Evolutionary conservation across 2,888 invertebrate genomes (phyloP), one percentile per base, ranked within the genome.

Genomic region (Hemicrepidius hirtus): DNA sequence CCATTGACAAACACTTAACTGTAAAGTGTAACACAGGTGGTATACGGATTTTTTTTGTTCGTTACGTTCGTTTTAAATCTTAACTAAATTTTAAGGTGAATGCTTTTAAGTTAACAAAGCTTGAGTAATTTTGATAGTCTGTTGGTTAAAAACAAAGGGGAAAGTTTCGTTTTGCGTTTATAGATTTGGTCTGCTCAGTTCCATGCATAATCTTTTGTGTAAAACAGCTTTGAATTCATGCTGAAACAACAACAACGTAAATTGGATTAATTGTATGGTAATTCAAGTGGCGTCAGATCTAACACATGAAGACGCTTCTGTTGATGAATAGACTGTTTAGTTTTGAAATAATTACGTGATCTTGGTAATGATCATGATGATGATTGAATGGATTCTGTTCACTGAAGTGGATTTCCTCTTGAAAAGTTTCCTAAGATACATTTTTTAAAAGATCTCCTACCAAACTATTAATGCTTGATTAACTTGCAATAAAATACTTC

Each of bases 111-210:
- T 37, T 28, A 20, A 16, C n/a, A 9, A 44, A 60, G 60, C 44
- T 60, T 24, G 60, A 24, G 41, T 24, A 44, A 60, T 60, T 60
- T 60, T 60, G 60, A 60, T 60, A 60, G 60, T 60, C 44, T 44
- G 24, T 13, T 60, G 60, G 24, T 21, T 41, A 35, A 40, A 60
- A 60, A 60, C 60, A 60, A 60, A 60, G 21, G 60, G 44, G 44
- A 60, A 60, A 60, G 60, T 60, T 53, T 0, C 28, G 16, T 57
- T 35, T n/a, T 28, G 12, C 1, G 37, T 57, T 57, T 57, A 37
- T 37, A 57, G 57, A 57, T 37, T 57, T 35, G 18, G 24, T 28
- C 35, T 18, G 57, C 37, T 57, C 53, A 53, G n/a, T 13, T 13
- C 13, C 20, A 21, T 21, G 13, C 35, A 57, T n/a, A n/a, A 18